Base-by-base conservation (phyloP, 1,140 invertebrate species). In the Octopus bimaculoides region DNA sequence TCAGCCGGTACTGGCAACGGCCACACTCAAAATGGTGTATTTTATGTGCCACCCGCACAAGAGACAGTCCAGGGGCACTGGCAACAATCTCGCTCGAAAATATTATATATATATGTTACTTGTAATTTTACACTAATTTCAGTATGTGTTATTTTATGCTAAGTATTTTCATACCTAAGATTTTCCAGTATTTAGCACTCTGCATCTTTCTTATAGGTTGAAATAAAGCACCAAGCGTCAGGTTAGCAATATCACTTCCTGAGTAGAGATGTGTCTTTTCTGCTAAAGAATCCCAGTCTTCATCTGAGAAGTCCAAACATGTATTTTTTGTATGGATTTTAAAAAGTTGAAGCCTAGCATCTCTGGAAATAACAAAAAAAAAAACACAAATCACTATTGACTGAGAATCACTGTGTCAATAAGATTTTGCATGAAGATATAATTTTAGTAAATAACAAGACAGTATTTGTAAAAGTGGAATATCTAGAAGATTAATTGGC, bases 191-290 rank as follows among this genome's bases (percentile, higher is more conserved):
- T 26, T 69, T 81, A 9, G 88, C 81, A 7, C 75, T 81, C 78
- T 90, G 87, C n/a, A 92, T 84, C 81, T 92, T 90, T 77, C 89
- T 87, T 55, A 92, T 85, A 17, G 92, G 92, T 75, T 90, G 86
- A 83, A 91, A 90, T n/a, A 92, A 79, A n/a, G 92, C 92, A 75
- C 87, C 87, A 52, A 90, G 88, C 1, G 90, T 88, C 53, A 93
- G 78, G 82, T 90, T 89, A 0, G 89, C 88, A n/a, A 93, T 89
- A 87, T 93, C 92, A 78, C 91, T 91, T n/a, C 92, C 91, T 12
- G 92, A 92, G 84, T 90, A 92, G 0, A 91, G 92, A 41, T 92
- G 90, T 20, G 92, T 93, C 54, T 84, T 85, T 12, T 89, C 82
- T 5, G 91, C 81, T 26, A 93, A 84, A 7, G 78, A n/a, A 17